A percentile compares a stretch with the other conserved stretches of the same genome.
Conservation (phyloP, 2,888 invertebrate genomes). For the Diarsia dahlii region DNA sequence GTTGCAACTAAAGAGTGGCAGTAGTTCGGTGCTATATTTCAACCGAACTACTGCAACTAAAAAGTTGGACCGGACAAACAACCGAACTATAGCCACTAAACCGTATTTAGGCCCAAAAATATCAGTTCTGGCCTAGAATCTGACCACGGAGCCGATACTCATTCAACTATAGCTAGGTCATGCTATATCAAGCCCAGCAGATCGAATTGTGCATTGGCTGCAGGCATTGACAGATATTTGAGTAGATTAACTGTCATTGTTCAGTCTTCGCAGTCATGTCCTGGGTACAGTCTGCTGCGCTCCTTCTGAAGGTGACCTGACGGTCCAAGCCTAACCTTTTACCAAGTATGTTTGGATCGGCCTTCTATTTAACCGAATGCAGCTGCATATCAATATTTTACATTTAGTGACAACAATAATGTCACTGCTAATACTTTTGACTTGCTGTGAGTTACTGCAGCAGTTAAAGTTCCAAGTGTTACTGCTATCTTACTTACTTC, state of each 20-base stretch:
- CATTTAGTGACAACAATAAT: conserved; percentile 4
- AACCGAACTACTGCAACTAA: no score
- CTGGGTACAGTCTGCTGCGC: neutral
- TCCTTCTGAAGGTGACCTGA: neutral
- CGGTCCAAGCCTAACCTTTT: neutral
- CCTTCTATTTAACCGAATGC: neutral
- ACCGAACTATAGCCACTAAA: no score
- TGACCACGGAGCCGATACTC: no score
- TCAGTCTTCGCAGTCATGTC: neutral
- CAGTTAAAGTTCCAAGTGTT: conserved; percentile 44
- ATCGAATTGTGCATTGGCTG: neutral
- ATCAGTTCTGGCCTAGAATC: neutral
- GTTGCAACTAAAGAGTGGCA: no score
- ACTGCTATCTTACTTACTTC: conserved; percentile 15
- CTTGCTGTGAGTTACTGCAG: conserved; percentile 22
- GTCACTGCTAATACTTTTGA: conserved; percentile 22
- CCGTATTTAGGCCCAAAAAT: no score
- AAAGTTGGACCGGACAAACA: no score
- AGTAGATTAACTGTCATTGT: neutral
- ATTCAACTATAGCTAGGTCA: neutral
- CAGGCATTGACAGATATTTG: no score
- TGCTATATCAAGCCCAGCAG: neutral
- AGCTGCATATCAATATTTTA: neutral
- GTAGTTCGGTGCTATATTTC: no score
- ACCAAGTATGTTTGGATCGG: neutral